A percentile compares a stretch with the other conserved stretches of the same genome.
These are phyloP conservation scores for Torymus texanus DNA, from an alignment of 2,888 invertebrate genomes.

Conservation along the genomic window DNA sequence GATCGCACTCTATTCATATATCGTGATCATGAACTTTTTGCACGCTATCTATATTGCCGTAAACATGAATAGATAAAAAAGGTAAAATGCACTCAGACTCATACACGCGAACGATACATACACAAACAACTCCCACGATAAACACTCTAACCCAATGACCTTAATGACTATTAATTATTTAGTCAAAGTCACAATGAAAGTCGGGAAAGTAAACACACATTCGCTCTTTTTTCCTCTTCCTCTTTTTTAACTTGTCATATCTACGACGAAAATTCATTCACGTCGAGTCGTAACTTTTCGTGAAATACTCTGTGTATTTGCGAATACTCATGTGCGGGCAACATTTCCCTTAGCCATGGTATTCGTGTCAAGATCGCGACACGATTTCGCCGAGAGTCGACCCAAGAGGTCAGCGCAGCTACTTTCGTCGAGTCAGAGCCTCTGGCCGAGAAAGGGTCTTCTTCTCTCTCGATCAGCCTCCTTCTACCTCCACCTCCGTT, in stretches of 20 bases:
- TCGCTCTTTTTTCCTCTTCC: neutral
- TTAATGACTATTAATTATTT: conserved; percentile 61
- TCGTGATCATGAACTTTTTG: conserved; percentile 27
- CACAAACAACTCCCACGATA: conserved; percentile 39
- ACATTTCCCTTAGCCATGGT: conserved; percentile 41
- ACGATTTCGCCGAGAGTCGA: conserved; percentile 57
- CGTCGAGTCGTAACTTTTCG: conserved; percentile 14
- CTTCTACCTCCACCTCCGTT: conserved; percentile 22
- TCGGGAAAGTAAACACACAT: conserved; percentile 24
- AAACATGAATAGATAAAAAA: conserved; percentile 22
- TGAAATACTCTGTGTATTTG: conserved; percentile 17
- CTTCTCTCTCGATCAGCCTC: conserved; percentile 45
- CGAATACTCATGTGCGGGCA: conserved; percentile 23
- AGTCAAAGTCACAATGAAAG: conserved; percentile 35
- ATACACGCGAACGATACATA: conserved; percentile 13
- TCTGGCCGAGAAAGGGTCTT: conserved; percentile 59
- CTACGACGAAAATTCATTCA: conserved; percentile 27
- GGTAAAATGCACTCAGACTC: conserved; percentile 16
- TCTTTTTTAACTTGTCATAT: neutral
- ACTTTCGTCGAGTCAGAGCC: conserved; percentile 61
- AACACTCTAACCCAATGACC: conserved; percentile 66
- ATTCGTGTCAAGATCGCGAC: conserved; percentile 63
- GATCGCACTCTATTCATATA: conserved; percentile 30
- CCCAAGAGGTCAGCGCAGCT: conserved; percentile 61
- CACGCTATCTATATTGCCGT: conserved; percentile 13